Evolutionary conservation across 2,888 invertebrate genomes (phyloP), one percentile per base, ranked within the genome.

Genomic region (Autographa gamma): DNA sequence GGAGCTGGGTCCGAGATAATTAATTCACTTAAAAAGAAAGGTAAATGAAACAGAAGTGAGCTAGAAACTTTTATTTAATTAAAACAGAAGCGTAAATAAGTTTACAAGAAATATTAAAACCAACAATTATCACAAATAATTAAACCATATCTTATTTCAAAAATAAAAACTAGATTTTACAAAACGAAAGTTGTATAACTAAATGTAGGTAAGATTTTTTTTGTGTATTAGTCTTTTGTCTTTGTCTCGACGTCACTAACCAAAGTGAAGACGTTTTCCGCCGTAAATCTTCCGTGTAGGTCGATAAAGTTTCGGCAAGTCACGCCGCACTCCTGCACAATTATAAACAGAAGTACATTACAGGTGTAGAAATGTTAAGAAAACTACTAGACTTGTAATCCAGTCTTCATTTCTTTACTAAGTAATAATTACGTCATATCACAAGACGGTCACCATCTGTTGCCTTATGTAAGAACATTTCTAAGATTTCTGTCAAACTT

Each of bases 311-410:
- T 92, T 31, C 92, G 90, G 69, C 94, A 95, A 7, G 95, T 95
- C n/a, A 96, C 91, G 52, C 96, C 96, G 73, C 96, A 96, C 85
- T 96, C 96, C 93, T 94, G 89, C 8, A 84, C 79, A 79, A 54
- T 14, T 48, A 32, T 0, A 62, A 0, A 63, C 34, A 3, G 8
- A 34, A 2, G 25, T 25, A 25, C n/a, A 25, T 25, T 25, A 25
- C n/a, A n/a, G n/a, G n/a, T n/a, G n/a, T n/a, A n/a, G n/a, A n/a
- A n/a, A n/a, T n/a, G n/a, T n/a, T n/a, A 25, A 25, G 25, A 25
- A 25, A 25, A 2, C 25, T 25, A 25, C 1, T 2, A 25, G 2
- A 25, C 25, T 25, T 25, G 25, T 25, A 2, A 25, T 25, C 25
- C 25, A 25, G 25, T 25, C 25, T 25, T 25, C 25, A 25, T 25